Evolutionary conservation across 2,888 invertebrate species (phyloP).

Genomic region (Miltochrista miniata): DNA sequence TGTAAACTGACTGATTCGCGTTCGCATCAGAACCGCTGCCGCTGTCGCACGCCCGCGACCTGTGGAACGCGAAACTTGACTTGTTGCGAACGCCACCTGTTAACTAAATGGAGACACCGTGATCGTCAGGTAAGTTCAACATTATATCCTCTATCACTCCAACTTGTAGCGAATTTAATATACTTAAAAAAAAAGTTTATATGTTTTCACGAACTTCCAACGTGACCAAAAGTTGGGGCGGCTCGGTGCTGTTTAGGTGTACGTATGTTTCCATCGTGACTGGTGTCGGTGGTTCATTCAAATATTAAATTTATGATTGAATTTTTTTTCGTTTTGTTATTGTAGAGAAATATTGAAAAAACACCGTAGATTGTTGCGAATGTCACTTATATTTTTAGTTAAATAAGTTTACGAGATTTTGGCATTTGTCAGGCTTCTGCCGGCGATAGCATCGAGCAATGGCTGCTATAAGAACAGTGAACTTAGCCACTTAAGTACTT

Average conservation of each 20-base stretch:
- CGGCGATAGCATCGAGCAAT: background rate
- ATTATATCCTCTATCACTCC: conserved; percentile 11
- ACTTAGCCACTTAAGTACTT: background rate
- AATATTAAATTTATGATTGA: no score
- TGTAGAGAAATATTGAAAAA: no score
- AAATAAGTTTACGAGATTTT: conserved; percentile 24
- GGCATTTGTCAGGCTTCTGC: conserved; percentile 21
- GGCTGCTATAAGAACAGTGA: background rate
- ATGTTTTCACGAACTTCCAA: no score
- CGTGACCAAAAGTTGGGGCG: conserved; percentile 14
- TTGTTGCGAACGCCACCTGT: conserved; percentile 79
- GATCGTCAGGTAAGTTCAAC: conserved; percentile 65
- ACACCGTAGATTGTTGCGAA: no score
- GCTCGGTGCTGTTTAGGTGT: background rate
- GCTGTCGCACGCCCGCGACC: conserved; percentile 65
- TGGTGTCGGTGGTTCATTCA: background rate
- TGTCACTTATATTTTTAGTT: background rate
- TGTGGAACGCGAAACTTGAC: conserved; percentile 58
- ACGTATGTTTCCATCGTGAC: conserved; percentile 8
- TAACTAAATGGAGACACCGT: conserved; percentile 71
- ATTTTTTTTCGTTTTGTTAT: no score
- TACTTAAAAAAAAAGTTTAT: no score
- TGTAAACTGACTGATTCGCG: conserved; percentile 49
- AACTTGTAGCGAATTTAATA: conserved; percentile 10
- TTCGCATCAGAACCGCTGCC: conserved; percentile 62